Conservation (phyloP, 2,113 vertebrate genomes). For the Patagioenas fasciata region DNA sequence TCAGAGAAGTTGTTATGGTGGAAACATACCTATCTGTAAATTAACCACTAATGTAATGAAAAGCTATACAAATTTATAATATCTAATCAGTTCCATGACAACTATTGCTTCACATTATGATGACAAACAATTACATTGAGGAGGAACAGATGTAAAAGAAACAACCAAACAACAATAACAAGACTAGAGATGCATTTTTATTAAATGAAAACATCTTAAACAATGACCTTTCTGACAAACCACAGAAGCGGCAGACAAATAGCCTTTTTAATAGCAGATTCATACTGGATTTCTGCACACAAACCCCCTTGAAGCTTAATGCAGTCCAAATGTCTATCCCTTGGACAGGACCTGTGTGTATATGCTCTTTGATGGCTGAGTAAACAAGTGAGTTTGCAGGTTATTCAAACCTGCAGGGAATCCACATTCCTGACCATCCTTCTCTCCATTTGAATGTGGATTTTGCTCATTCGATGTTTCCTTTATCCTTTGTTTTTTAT, state of each 20-base stretch:
- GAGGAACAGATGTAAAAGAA: not conserved
- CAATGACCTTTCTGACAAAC: conserved; percentile 52
- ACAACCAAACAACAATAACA: not conserved
- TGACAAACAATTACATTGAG: not conserved
- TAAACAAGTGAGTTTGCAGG: not conserved
- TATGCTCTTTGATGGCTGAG: not conserved
- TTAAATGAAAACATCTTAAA: conserved; percentile 51
- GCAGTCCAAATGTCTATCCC: not conserved
- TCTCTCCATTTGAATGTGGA: not conserved
- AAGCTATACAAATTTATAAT: not conserved
- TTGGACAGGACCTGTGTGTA: not conserved
- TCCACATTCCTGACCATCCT: not conserved
- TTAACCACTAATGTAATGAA: not conserved
- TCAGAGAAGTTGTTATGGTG: not conserved
- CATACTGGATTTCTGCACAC: not conserved
- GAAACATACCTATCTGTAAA: not conserved
- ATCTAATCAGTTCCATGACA: not conserved
- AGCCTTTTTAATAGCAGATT: not conserved
- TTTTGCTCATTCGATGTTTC: not conserved
- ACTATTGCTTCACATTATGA: not conserved
- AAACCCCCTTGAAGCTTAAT: conserved; percentile 25
- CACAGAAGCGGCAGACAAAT: conserved; percentile 29
- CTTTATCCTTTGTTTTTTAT: not conserved
- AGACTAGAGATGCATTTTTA: not conserved
- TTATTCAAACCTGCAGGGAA: not conserved